Conservation (phyloP, 2,888 invertebrate species). For the Chironomus tentans region DNA sequence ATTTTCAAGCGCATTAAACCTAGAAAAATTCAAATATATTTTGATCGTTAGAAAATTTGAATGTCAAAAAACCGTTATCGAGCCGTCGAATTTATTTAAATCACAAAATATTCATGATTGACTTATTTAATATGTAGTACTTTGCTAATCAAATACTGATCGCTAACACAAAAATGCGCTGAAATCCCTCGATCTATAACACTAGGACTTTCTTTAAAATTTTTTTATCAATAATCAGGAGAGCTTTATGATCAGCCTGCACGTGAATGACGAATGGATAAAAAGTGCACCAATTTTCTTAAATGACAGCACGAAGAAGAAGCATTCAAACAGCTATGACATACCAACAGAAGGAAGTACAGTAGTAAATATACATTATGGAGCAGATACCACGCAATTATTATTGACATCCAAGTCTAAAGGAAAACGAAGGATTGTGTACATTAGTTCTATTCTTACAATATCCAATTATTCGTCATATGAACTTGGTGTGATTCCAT, state of each 20-base stretch:
- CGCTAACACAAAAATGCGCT: too few species aligned
- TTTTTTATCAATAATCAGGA: too few species aligned
- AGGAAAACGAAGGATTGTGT: slow-evolving; percentile 35
- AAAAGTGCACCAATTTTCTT: slow-evolving; percentile 29
- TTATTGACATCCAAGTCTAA: slow-evolving; percentile 35
- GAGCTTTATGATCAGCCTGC: slow-evolving; percentile 33
- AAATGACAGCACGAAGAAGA: slow-evolving; percentile 32
- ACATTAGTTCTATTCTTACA: slow-evolving; percentile 36
- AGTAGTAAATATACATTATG: background rate
- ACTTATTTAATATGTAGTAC: too few species aligned
- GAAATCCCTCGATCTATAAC: too few species aligned
- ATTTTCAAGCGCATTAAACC: too few species aligned
- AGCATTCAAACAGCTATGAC: slow-evolving; percentile 1
- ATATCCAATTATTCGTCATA: slow-evolving; percentile 36
- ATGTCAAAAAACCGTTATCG: too few species aligned
- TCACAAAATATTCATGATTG: too few species aligned
- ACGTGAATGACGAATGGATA: slow-evolving; percentile 32
- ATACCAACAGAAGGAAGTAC: slow-evolving; percentile 7
- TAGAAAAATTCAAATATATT: too few species aligned
- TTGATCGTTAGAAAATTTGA: too few species aligned
- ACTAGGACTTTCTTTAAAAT: too few species aligned
- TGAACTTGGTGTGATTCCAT: slow-evolving; percentile 33
- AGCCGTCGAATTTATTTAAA: too few species aligned
- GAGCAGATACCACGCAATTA: slow-evolving; percentile 7
- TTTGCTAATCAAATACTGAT: too few species aligned